Percentiles rank a stretch among this genome's conserved stretches.
Conservation (phyloP, 1,140 invertebrate genomes). For the Trachymyrmex septentrionalis region DNA sequence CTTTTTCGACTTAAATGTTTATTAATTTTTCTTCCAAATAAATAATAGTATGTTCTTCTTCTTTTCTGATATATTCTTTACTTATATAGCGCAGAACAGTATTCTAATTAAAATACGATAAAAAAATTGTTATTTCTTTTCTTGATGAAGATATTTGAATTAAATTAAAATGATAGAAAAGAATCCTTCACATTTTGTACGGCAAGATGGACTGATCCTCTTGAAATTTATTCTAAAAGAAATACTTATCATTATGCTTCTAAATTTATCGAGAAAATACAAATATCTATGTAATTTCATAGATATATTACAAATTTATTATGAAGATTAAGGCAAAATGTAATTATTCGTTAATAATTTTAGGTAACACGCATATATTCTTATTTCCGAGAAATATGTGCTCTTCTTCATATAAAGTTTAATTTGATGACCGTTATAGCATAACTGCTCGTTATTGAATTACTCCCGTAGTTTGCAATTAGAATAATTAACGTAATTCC, state of each 20-base stretch:
- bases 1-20: neutral
- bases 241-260: neutral
- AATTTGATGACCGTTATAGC: conserved; percentile 6
- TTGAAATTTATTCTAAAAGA: conserved; percentile 1
- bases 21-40: neutral
- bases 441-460: conserved; percentile 27
- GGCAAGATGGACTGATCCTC: neutral
- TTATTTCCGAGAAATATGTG: neutral
- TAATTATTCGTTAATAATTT: neutral
- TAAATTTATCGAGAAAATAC: neutral
- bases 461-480: conserved; percentile 43
- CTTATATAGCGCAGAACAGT: neutral
- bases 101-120: neutral
- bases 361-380: neutral
- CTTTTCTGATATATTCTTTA: neutral
- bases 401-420: conserved; percentile 20
- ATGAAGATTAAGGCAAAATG: neutral
- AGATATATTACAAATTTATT: neutral
- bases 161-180: neutral
- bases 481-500: conserved; percentile 58
- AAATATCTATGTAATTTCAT: neutral
- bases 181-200: neutral
- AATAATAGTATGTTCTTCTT: neutral
- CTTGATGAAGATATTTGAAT: neutral
- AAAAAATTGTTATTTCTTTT: neutral